Evolutionary conservation across 2,113 vertebrate species (phyloP).

Genomic region (Pleuronectes platessa): DNA sequence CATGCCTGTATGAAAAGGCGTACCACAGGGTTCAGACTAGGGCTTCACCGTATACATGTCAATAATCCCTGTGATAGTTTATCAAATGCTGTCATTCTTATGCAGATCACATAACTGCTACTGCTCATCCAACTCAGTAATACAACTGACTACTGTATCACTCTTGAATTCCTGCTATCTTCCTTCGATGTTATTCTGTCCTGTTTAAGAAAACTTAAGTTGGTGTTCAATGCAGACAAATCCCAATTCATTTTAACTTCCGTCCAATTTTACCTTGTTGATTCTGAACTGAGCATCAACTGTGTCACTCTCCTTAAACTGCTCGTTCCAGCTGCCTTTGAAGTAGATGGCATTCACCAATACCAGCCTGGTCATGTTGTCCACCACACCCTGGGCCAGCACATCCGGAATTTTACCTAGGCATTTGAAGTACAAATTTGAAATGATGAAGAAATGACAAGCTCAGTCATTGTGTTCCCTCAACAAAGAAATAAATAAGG

Average conservation of each 20-base stretch:
- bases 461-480: neutral
- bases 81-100: no score
- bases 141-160: neutral
- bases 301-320: constrained; percentile 82
- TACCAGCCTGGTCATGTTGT: constrained; percentile 83
- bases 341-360: constrained; percentile 96
- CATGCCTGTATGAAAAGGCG: no score
- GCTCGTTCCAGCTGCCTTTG: constrained; percentile 89
- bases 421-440: neutral
- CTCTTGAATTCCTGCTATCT: constrained; percentile 62
- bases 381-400: constrained; percentile 76
- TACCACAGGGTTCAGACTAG: no score
- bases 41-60: no score
- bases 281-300: constrained; percentile 77
- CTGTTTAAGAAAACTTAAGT: no score
- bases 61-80: no score
- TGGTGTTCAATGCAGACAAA: no score
- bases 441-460: neutral
- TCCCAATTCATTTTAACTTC: no score
- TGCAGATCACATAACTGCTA: no score
- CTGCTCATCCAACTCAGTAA: no score
- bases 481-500: no score
- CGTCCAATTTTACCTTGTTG: constrained; percentile 67
- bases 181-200: no score
- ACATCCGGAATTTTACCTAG: constrained; percentile 89